These are phyloP conservation scores for Syngnathus scovelli DNA, from an alignment of 2,113 vertebrate genomes.

Conservation along the genomic window DNA sequence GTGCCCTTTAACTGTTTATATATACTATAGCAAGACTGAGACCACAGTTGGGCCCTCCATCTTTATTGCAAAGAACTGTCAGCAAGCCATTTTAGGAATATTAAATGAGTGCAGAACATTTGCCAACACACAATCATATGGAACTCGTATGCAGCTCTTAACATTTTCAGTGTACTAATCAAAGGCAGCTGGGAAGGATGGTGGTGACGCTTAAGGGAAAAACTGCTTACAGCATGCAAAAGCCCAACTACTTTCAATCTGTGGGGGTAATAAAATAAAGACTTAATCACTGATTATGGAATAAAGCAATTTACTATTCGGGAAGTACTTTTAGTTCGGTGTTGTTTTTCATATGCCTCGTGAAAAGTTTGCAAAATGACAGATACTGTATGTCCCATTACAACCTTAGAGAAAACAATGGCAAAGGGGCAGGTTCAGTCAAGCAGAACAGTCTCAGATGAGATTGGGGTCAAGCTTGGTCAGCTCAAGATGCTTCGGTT, in stretches of 20 bases:
- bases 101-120: not conserved
- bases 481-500: constrained; percentile 2
- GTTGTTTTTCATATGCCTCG: not conserved
- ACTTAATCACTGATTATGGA: not conserved
- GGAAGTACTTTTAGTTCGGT: not conserved
- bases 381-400: not conserved
- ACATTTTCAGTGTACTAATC: not conserved
- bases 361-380: not conserved
- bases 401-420: not conserved
- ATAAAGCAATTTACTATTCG: not conserved
- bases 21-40: not conserved
- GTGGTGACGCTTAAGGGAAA: not conserved
- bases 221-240: not conserved
- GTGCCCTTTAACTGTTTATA: not conserved
- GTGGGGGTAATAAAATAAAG: too few species aligned
- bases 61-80: not conserved
- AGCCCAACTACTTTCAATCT: too few species aligned
- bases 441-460: constrained; percentile 1
- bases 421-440: not conserved
- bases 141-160: not conserved
- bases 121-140: not conserved
- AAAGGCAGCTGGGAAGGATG: not conserved
- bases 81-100: not conserved
- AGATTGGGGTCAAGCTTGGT: constrained; percentile 3
- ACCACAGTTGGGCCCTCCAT: not conserved